phyloP scores from a whole-genome alignment of 2,113 vertebrate genomes.

The Hirundichthys speculiger region DNA sequence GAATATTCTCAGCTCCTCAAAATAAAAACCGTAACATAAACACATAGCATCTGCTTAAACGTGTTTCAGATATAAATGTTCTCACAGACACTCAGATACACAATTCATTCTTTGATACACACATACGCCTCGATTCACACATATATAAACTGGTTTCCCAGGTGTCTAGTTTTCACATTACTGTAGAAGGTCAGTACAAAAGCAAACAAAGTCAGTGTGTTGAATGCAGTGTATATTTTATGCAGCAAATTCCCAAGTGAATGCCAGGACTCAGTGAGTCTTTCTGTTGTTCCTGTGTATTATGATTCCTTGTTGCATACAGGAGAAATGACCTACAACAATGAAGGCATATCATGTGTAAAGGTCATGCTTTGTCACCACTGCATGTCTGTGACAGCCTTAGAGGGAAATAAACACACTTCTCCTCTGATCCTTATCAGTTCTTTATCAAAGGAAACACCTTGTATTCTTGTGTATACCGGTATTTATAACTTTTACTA shows the following conservation, averaged over 20 bases:
- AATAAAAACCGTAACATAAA: background rate
- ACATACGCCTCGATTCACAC: background rate
- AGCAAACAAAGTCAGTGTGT: background rate
- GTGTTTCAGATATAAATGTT: background rate
- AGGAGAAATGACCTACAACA: slow-evolving; percentile 35
- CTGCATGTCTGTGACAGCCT: slow-evolving; percentile 23
- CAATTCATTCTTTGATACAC: background rate
- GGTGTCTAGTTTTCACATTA: background rate
- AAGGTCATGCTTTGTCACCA: slow-evolving; percentile 71
- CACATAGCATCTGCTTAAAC: background rate
- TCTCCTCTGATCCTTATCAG: slow-evolving; percentile 60
- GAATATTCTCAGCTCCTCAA: background rate
- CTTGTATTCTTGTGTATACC: background rate
- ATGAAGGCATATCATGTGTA: slow-evolving; percentile 51
- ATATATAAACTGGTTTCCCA: background rate
- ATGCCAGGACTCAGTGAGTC: slow-evolving; percentile 7
- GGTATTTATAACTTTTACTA: slow-evolving; percentile 9
- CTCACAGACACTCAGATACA: background rate
- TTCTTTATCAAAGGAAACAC: slow-evolving; percentile 27
- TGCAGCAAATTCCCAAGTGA: slow-evolving; percentile 18
- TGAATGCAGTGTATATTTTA: background rate
- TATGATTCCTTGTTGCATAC: slow-evolving; percentile 26
- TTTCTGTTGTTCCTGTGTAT: slow-evolving; percentile 12
- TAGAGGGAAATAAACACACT: slow-evolving; percentile 23
- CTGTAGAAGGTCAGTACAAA: too few relatives aligned